Percentiles rank a stretch among this genome's conserved stretches.
Evolutionary conservation across 2,888 invertebrate species (phyloP).

Genomic region (Synergus itoensis): DNA sequence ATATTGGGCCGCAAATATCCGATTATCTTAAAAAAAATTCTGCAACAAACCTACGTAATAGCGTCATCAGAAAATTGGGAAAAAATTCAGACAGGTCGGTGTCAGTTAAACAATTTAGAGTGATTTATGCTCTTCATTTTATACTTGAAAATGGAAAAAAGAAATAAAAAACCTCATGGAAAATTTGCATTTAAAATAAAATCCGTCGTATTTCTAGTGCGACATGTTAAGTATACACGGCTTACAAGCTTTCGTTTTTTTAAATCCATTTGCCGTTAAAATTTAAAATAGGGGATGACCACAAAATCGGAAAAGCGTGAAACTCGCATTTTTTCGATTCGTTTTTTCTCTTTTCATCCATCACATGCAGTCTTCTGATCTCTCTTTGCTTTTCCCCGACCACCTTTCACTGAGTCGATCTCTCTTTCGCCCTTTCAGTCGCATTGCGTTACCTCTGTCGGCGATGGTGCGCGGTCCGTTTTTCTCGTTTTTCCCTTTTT

Average conservation of each 20-base stretch:
- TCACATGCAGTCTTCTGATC: slow-evolving; percentile 55
- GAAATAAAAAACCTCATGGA: neutral
- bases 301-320: neutral
- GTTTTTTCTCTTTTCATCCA: slow-evolving; percentile 59
- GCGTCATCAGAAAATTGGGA: too few species aligned
- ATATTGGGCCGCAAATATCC: neutral
- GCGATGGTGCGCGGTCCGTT: slow-evolving; percentile 47
- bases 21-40: neutral
- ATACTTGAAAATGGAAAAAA: neutral
- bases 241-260: neutral
- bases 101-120: neutral
- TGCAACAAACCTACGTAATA: neutral
- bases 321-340: slow-evolving; percentile 44
- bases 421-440: slow-evolving; percentile 48
- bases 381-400: slow-evolving; percentile 46
- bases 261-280: neutral
- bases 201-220: neutral
- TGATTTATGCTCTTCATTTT: too few species aligned
- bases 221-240: neutral
- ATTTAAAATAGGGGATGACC: neutral
- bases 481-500: slow-evolving; percentile 49
- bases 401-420: slow-evolving; percentile 40
- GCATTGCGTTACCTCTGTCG: slow-evolving; percentile 50
- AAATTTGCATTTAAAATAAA: neutral
- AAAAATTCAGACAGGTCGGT: neutral